These are phyloP conservation scores for Campoletis raptor DNA, from an alignment of 2,888 invertebrate genomes.

Conservation along the genomic window DNA sequence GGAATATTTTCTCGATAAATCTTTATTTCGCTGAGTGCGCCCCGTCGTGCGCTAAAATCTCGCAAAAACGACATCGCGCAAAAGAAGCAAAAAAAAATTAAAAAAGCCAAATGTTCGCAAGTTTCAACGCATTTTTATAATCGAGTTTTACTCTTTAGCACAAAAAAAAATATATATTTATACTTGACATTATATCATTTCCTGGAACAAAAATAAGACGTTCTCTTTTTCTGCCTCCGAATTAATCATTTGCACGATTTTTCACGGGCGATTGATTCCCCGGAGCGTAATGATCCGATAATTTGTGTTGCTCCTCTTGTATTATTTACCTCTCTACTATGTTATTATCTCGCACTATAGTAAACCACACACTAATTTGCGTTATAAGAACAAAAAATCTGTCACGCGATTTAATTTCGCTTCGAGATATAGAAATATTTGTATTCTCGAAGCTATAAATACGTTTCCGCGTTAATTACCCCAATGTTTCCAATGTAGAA, in stretches of 20 bases:
- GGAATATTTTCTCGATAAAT: slow-evolving; percentile 64
- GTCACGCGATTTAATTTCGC: neutral
- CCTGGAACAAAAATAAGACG: neutral
- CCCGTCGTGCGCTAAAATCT: slow-evolving; percentile 13
- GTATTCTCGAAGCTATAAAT: neutral
- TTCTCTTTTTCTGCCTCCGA: neutral
- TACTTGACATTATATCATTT: neutral
- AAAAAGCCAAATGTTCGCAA: neutral
- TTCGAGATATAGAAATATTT: neutral
- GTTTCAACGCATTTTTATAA: neutral
- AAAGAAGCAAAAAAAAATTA: slow-evolving; percentile 9
- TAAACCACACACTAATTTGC: neutral
- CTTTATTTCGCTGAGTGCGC: slow-evolving; percentile 50
- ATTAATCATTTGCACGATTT: slow-evolving; percentile 6
- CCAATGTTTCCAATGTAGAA: neutral
- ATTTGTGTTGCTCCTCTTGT: neutral
- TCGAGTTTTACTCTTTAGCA: neutral
- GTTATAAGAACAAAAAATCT: neutral
- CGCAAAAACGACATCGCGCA: neutral
- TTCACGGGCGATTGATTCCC: slow-evolving; percentile 6
- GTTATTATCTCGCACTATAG: slow-evolving; percentile 11
- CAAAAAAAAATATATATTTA: neutral
- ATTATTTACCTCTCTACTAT: slow-evolving; percentile 5
- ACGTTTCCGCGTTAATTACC: neutral
- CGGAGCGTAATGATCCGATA: slow-evolving; percentile 20